Base-by-base conservation (phyloP, 92 coral and sea anemone species). In the Phymanthus crucifer region DNA sequence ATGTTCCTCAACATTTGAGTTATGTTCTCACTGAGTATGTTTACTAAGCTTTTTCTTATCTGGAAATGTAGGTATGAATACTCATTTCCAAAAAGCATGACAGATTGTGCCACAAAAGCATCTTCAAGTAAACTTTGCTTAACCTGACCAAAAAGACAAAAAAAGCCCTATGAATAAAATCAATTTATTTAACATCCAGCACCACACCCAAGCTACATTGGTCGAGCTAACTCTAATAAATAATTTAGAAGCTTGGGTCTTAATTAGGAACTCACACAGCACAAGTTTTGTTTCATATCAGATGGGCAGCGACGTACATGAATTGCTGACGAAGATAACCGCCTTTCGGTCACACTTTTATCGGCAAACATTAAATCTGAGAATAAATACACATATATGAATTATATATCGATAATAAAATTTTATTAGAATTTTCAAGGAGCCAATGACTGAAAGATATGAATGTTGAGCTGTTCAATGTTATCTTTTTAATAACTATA, bases 211-310 rank as follows among this genome's bases (percentile, higher is more conserved):
- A 35, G 32, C 79, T 52, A 75, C 68, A n/a, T 75, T 34, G 40
- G 33, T 38, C 32, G 57, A 61, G 23, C 38, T 70, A 61, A 77
- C 72, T 58, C 45, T 6, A n/a, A 13, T 77, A 19, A 77, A 77
- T 77, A 16, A 77, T 77, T 77, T 13, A 77, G 38, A 11, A 77
- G 81, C 81, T 77, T 77, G 72, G 81, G 69, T 65, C 29, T 69
- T 77, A 64, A 61, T 38, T 61, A n/a, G 33, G 26, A 61, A 23
- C 68, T 38, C 68, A 37, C 71, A n/a, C 17, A 23, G 72, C 57
- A 47, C 19, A 64, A 76, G 46, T 61, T 61, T 64, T 6, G 78
- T 52, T 66, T 74, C 57, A 10, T 77, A 64, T 77, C 69, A 56
- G 69, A 77, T 77, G 34, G 43, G 10, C 6, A 4, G 24, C 67